Evolutionary conservation across 2,797 vertebrate species (phyloP).

Genomic region (Menidia menidia): DNA sequence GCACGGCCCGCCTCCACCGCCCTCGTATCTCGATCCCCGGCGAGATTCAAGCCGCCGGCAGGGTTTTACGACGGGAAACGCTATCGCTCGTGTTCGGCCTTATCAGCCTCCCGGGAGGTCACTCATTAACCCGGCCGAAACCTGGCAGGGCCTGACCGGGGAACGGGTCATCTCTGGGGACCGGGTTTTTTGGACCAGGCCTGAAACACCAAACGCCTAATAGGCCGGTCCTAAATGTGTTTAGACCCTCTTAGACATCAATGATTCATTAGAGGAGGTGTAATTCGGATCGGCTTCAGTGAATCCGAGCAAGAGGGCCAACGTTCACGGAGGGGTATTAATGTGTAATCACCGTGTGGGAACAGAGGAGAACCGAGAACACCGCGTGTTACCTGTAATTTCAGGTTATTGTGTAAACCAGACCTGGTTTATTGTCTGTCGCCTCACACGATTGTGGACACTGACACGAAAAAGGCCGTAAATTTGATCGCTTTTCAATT

Average conservation of each 20-base stretch:
- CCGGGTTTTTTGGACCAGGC: too few relatives aligned
- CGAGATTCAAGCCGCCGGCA: constrained; percentile 31
- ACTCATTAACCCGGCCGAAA: constrained; percentile 80
- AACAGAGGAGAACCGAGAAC: constrained; percentile 11
- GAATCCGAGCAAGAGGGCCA: constrained; percentile 46
- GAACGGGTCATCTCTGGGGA: background rate
- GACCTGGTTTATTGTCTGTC: constrained; percentile 17
- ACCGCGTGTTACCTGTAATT: background rate
- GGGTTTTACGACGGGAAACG: constrained; percentile 67
- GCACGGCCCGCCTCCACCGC: background rate
- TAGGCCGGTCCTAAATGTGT: too few relatives aligned
- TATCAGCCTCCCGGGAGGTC: constrained; percentile 71
- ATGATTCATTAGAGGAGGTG: constrained; percentile 43
- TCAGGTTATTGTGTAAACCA: constrained; percentile 59
- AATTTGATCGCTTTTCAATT: background rate
- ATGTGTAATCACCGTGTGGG: constrained; percentile 43
- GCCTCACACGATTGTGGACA: background rate
- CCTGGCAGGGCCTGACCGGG: constrained; percentile 40
- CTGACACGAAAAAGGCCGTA: background rate
- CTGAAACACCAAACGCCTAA: too few relatives aligned
- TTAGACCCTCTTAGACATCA: constrained; percentile 12
- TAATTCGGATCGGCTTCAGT: constrained; percentile 56
- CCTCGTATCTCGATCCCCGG: constrained; percentile 29
- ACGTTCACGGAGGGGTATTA: constrained; percentile 44
- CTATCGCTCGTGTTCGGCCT: constrained; percentile 58